phyloP scores from a whole-genome alignment of 2,797 vertebrate genomes.

The Mormyrops attenuatus region DNA sequence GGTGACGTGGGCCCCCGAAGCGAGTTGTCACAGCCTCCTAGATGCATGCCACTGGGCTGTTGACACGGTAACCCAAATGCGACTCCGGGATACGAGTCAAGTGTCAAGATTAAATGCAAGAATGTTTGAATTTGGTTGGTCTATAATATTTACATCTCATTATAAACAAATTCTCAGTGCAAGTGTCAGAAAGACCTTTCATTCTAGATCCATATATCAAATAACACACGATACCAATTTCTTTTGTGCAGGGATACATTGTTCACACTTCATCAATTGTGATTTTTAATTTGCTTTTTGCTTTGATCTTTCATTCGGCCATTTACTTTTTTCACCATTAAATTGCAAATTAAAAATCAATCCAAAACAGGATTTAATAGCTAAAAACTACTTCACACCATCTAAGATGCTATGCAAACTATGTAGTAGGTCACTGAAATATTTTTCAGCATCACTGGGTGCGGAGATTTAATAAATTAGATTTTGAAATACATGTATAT shows the following conservation, averaged over 20 bases:
- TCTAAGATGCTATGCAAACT: background rate
- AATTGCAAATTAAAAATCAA: background rate
- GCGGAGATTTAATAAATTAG: background rate
- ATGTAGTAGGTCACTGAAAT: background rate
- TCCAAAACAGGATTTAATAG: background rate
- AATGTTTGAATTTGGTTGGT: constrained; percentile 13
- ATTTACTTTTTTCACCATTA: background rate
- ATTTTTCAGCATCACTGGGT: background rate
- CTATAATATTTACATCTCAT: constrained; percentile 25
- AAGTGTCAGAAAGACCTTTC: background rate
- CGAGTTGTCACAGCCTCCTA: constrained; percentile 25
- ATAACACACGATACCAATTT: background rate
- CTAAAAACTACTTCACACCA: background rate
- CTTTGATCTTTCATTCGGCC: background rate
- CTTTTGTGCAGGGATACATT: background rate
- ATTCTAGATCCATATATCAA: background rate
- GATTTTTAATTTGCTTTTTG: background rate
- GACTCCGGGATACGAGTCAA: constrained; percentile 36
- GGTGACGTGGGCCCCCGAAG: constrained; percentile 39
- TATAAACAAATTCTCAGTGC: background rate
- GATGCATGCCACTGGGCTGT: constrained; percentile 26
- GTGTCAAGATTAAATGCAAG: constrained; percentile 21
- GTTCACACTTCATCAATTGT: background rate
- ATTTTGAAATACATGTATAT: background rate
- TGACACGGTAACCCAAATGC: constrained; percentile 43